Evolutionary conservation across 2,888 invertebrate genomes (phyloP).

Genomic region (Andrena camellia): DNA sequence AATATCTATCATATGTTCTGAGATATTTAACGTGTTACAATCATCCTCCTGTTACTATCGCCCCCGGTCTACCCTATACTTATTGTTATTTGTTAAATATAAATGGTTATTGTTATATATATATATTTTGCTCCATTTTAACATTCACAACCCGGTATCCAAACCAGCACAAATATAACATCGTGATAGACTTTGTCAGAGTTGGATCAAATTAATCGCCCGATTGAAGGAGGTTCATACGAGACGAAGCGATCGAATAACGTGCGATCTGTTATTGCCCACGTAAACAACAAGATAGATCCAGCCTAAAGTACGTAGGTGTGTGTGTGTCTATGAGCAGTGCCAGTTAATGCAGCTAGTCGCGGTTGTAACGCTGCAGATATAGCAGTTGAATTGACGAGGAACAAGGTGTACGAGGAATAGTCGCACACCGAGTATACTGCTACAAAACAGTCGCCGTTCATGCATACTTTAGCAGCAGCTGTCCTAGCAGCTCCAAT

Average conservation of each 20-base stretch:
- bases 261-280: no score
- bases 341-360: conserved; percentile 4
- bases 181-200: no score
- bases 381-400: conserved; percentile 63
- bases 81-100: no score
- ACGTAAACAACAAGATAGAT: background rate
- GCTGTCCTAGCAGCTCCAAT: conserved; percentile 81
- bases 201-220: background rate
- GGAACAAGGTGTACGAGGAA: conserved; percentile 61
- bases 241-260: no score
- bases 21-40: no score
- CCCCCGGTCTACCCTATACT: no score
- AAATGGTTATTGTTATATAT: no score
- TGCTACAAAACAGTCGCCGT: conserved; percentile 80
- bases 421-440: conserved; percentile 71
- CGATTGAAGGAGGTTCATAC: background rate
- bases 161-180: no score
- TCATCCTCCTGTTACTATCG: no score
- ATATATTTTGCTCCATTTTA: no score
- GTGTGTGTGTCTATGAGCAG: background rate
- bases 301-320: background rate
- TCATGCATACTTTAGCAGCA: conserved; percentile 84
- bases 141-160: no score
- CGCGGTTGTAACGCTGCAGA: conserved; percentile 47
- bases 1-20: no score